Evolutionary conservation across 2,888 invertebrate species (phyloP).

Genomic region (Hesperia comma): DNA sequence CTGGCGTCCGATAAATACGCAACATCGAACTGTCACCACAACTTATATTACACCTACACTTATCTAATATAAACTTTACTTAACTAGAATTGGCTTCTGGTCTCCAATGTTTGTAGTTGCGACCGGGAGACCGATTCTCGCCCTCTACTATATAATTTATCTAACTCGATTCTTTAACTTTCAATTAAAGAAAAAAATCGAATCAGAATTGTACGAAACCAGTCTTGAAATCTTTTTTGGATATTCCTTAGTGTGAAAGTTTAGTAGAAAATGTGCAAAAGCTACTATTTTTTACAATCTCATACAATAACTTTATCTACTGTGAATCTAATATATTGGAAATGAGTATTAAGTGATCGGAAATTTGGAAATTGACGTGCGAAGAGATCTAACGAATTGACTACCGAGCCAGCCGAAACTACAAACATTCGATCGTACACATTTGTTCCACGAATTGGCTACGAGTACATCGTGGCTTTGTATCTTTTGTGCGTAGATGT

Average conservation of each 20-base stretch:
- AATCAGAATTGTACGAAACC: background rate
- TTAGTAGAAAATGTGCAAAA: slow-evolving; percentile 38
- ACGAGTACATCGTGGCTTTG: slow-evolving; percentile 56
- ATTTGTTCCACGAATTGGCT: slow-evolving; percentile 49
- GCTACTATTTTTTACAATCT: slow-evolving; percentile 35
- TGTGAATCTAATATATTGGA: slow-evolving; percentile 19
- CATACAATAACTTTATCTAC: slow-evolving; percentile 26
- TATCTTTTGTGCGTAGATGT: slow-evolving; percentile 55
- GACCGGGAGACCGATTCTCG: slow-evolving; percentile 16
- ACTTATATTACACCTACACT: slow-evolving; percentile 66
- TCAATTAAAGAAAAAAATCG: background rate
- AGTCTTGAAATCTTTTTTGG: background rate
- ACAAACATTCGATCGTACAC: slow-evolving; percentile 52
- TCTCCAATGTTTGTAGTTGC: slow-evolving; percentile 51
- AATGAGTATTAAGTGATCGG: slow-evolving; percentile 42
- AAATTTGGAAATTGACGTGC: slow-evolving; percentile 23
- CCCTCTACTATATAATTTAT: background rate
- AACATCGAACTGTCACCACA: slow-evolving; percentile 63
- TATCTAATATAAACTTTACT: slow-evolving; percentile 75
- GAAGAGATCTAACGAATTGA: slow-evolving; percentile 24
- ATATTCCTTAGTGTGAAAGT: slow-evolving; percentile 8
- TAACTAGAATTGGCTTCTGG: slow-evolving; percentile 77
- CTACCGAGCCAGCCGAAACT: slow-evolving; percentile 2
- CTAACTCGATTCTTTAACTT: background rate
- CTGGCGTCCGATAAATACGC: slow-evolving; percentile 58